Evolutionary conservation across 1,140 invertebrate genomes (phyloP).

Genomic region (Triops cancriformis): DNA sequence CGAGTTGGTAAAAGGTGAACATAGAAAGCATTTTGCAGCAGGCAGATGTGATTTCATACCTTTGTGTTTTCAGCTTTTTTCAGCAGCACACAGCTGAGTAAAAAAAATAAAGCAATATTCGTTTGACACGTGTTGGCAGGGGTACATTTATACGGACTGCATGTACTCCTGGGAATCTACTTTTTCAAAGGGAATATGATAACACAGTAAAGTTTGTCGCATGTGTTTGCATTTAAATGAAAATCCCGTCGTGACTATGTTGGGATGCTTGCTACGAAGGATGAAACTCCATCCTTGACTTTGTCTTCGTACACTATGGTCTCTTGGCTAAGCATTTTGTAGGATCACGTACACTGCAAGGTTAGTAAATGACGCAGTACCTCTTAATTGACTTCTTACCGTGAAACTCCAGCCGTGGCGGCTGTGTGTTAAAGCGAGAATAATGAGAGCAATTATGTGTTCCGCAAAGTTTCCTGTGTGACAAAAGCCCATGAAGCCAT

Average conservation of each 20-base stretch:
- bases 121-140: not conserved
- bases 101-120: not conserved
- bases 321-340: not conserved
- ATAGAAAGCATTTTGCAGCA: not conserved
- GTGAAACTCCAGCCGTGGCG: not conserved
- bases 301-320: not conserved
- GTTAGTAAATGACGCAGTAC: not conserved
- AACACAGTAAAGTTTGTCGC: not conserved
- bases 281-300: not conserved
- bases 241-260: not conserved
- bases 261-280: not conserved
- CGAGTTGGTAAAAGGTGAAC: not conserved
- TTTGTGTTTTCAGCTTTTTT: not conserved
- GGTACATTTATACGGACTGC: not conserved
- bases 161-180: not conserved
- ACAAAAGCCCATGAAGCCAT: too few relatives aligned
- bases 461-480: too few relatives aligned
- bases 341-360: not conserved
- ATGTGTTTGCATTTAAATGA: not conserved
- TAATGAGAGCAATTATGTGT: too few relatives aligned
- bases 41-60: not conserved
- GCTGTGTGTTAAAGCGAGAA: not conserved
- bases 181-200: not conserved
- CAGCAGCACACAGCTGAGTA: not conserved
- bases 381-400: not conserved